These are phyloP conservation scores for Scleropages formosus DNA, from an alignment of 2,797 vertebrate genomes.

Conservation along the genomic window DNA sequence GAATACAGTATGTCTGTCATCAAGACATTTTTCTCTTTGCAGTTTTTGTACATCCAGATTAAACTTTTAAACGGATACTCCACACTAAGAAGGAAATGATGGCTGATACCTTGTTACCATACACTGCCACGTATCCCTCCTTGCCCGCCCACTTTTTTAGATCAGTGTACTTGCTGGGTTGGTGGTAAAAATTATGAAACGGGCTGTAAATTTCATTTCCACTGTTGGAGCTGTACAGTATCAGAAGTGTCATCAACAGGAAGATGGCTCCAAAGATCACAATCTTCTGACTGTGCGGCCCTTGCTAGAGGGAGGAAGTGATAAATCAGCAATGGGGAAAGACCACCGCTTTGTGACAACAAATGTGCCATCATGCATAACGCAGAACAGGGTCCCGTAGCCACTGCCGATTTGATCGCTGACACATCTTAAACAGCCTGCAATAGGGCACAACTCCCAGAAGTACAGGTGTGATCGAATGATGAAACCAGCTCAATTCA, in stretches of 20 bases:
- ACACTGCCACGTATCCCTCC: constrained; percentile 76
- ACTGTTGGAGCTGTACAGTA: constrained; percentile 88
- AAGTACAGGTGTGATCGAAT: too few species aligned
- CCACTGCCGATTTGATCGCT: not conserved
- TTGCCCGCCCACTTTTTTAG: constrained; percentile 83
- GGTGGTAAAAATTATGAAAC: constrained; percentile 54
- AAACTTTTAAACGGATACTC: too few species aligned
- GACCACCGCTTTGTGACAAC: not conserved
- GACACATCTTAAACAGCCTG: constrained; percentile 7
- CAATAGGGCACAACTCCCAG: constrained; percentile 5
- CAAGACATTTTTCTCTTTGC: too few species aligned
- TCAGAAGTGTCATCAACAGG: constrained; percentile 85
- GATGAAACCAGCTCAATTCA: too few species aligned
- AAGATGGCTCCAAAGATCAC: constrained; percentile 81
- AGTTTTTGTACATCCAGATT: too few species aligned
- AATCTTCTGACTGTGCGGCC: constrained; percentile 76
- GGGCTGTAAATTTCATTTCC: constrained; percentile 65
- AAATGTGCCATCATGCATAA: not conserved
- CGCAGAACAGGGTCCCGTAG: constrained; percentile 5
- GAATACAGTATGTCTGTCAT: too few species aligned
- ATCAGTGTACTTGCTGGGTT: constrained; percentile 59
- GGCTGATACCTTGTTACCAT: constrained; percentile 81
- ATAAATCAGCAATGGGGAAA: not conserved
- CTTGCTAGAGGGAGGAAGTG: constrained; percentile 42
- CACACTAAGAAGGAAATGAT: too few species aligned